These are phyloP conservation scores for Aptenodytes patagonicus DNA, from an alignment of 2,113 vertebrate genomes.

Conservation along the genomic window DNA sequence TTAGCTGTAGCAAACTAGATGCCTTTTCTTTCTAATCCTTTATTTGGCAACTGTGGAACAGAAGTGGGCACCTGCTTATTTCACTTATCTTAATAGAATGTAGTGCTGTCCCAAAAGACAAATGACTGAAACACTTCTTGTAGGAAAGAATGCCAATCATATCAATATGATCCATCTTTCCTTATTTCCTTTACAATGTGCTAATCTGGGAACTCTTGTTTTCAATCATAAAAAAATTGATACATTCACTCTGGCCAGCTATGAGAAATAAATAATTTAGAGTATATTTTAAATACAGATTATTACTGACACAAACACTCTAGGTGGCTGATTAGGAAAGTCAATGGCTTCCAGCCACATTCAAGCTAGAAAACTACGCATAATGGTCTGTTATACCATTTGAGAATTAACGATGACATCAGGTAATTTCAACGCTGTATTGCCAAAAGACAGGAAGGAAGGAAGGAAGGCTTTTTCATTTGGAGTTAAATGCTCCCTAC, in stretches of 20 bases:
- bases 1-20: background rate
- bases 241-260: background rate
- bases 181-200: background rate
- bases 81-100: background rate
- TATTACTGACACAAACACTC: conserved; percentile 44
- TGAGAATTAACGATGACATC: conserved; percentile 36
- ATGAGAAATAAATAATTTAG: conserved; percentile 12
- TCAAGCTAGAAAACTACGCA: background rate
- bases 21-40: background rate
- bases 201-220: background rate
- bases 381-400: conserved; percentile 37
- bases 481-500: conserved; percentile 23
- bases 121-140: background rate
- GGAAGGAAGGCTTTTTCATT: background rate
- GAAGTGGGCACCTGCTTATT: background rate
- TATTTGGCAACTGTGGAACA: background rate
- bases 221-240: background rate
- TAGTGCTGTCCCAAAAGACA: background rate
- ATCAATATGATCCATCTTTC: background rate
- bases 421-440: background rate
- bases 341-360: conserved; percentile 46
- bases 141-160: background rate
- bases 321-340: conserved; percentile 46
- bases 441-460: conserved; percentile 53
- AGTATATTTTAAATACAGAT: conserved; percentile 24